Base-by-base conservation (phyloP, 2,888 invertebrate species). In the Leptodirus hochenwartii region DNA sequence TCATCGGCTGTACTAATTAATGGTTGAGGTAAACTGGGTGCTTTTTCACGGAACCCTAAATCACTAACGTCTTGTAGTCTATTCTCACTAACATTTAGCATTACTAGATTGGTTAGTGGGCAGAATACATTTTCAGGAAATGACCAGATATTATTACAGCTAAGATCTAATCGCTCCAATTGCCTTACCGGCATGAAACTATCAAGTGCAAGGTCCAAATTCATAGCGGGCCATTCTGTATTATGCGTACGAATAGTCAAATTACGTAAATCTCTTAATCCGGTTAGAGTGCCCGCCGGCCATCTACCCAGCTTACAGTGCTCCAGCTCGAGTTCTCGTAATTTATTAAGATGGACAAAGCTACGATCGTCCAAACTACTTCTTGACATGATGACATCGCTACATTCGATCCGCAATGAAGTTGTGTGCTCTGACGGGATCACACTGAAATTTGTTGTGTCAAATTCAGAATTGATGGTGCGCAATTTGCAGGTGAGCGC, bases 71-170 rank as follows among this genome's bases (percentile, higher is more conserved):
- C 87, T 59, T 85, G 85, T 37, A 90, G 60, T 39, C 81, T 69
- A 55, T 90, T 90, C 44, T 76, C 73, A 38, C 85, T 85, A 43
- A 88, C 73, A 52, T 90, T 90, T 41, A 90, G 59, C 38, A 69
- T 66, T 35, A 79, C 73, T 43, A 87, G 61, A 47, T 78, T 82
- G 22, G 72, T 74, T 42, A 85, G 55, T 3, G 80, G 71, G 49
- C 87, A 87, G 56, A 87, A 87, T 38, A 84, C 64, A 47, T 75
- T 75, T 46, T 80, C 80, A 14, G 85, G 84, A 51, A 87, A 70
- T 31, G 80, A 78, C 81, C 82, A 84, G 49, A 87, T 81, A 53
- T 85, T 85, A 54, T 87, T 85, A 47, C 73, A 74, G 49, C 82
- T 84, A 39, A 88, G 61, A 51, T 88, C 87, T 38, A 87, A 63